Percentiles rank a stretch among this genome's conserved stretches.
These are phyloP conservation scores for Sebastes minor DNA, from an alignment of 2,797 vertebrate species.

Conservation along the genomic window DNA sequence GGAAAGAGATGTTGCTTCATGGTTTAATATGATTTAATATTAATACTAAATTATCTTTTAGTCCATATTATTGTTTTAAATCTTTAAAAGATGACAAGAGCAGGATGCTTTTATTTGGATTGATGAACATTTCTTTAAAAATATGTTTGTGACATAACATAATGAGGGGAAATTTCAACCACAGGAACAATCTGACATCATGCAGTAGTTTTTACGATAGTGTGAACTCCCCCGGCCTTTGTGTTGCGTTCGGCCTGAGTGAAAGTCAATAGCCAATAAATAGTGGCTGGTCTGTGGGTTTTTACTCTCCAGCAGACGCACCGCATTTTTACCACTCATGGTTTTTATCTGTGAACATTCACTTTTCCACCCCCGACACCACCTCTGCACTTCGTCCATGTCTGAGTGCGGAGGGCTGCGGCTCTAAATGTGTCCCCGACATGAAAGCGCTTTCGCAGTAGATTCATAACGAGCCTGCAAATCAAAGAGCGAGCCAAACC, in stretches of 20 bases:
- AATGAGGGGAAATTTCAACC: not conserved
- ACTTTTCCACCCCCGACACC: not conserved
- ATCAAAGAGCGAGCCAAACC: slow-evolving; percentile 28
- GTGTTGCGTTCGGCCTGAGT: not conserved
- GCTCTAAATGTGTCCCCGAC: slow-evolving; percentile 17
- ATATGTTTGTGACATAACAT: not conserved
- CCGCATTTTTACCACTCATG: not conserved
- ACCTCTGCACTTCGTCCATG: not conserved
- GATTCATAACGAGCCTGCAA: slow-evolving; percentile 19
- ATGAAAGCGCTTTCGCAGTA: slow-evolving; percentile 3
- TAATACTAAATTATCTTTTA: not conserved
- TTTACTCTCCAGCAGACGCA: not conserved
- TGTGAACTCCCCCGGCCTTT: not conserved
- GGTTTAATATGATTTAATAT: not conserved
- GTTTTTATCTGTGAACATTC: not conserved
- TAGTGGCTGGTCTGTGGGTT: slow-evolving; percentile 1
- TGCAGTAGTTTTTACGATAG: not conserved
- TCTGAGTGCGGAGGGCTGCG: not conserved
- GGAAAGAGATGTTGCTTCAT: not conserved
- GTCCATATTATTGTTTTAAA: not conserved
- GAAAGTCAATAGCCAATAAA: slow-evolving; percentile 24
- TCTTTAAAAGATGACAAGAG: not conserved
- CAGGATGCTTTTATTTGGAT: not conserved
- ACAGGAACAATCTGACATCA: not conserved
- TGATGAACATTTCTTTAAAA: not conserved